Conservation (phyloP, 2,113 vertebrate species). For the Leiothrix lutea region DNA sequence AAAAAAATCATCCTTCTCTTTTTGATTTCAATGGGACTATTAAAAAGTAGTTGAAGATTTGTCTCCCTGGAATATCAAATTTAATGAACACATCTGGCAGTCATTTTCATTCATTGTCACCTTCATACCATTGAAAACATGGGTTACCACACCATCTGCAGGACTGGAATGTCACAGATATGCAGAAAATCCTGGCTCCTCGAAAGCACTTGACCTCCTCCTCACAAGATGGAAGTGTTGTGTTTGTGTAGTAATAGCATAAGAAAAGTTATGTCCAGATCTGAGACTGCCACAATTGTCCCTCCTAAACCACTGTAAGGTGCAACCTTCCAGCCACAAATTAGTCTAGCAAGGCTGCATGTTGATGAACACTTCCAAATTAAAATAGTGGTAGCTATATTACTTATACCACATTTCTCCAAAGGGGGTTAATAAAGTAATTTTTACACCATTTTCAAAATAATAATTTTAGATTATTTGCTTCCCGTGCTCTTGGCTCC, state of each 20-base stretch:
- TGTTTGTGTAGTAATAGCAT: not conserved
- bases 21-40: not conserved
- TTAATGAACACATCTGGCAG: rapidly evolving
- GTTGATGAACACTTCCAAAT: not conserved
- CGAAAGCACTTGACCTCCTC: not conserved
- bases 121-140: not conserved
- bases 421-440: not conserved
- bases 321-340: not conserved
- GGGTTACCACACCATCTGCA: not conserved
- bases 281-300: not conserved
- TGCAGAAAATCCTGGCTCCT: not conserved
- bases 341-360: not conserved
- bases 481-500: not conserved
- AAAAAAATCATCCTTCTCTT: not conserved
- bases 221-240: not conserved
- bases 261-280: not conserved
- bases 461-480: not conserved
- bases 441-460: not conserved
- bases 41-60: not conserved
- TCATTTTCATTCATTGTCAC: not conserved
- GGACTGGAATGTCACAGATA: not conserved
- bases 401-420: not conserved
- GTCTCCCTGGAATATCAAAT: not conserved
- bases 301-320: not conserved
- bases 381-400: not conserved